phyloP scores from a whole-genome alignment of 1,140 invertebrate species.

The Holotrichia oblita region DNA sequence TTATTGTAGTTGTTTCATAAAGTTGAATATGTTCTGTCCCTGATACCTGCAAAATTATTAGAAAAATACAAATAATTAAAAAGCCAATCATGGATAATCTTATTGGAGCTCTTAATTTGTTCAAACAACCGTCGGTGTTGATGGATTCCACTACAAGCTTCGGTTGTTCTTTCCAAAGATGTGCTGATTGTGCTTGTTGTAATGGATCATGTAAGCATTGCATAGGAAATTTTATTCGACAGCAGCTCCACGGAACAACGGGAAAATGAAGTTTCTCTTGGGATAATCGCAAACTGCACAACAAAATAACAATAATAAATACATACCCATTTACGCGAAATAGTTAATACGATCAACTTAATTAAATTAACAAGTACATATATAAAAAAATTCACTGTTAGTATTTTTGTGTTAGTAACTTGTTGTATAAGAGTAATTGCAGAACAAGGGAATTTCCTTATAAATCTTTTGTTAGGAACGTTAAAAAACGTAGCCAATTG shows the following conservation, averaged over 20 bases:
- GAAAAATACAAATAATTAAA: slow-evolving; percentile 38
- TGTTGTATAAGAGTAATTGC: too few species aligned
- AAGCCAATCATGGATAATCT: slow-evolving; percentile 44
- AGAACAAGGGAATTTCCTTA: too few species aligned
- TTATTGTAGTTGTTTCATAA: neutral
- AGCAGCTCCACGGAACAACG: slow-evolving; percentile 59
- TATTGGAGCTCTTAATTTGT: slow-evolving; percentile 53
- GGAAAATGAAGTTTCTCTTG: slow-evolving; percentile 47
- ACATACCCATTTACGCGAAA: too few species aligned
- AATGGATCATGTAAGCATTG: slow-evolving; percentile 60
- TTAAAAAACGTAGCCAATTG: too few species aligned
- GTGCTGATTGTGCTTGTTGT: slow-evolving; percentile 54
- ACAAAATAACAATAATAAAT: too few species aligned
- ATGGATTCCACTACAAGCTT: slow-evolving; percentile 52
- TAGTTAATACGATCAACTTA: too few species aligned
- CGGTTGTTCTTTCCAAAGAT: slow-evolving; percentile 56
- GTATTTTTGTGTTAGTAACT: too few species aligned
- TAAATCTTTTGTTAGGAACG: too few species aligned
- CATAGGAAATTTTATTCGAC: slow-evolving; percentile 56
- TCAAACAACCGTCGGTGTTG: slow-evolving; percentile 56
- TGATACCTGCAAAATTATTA: slow-evolving; percentile 44
- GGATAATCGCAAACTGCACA: slow-evolving; percentile 44
- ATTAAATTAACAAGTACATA: too few species aligned
- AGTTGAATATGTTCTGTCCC: neutral
- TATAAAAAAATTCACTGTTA: too few species aligned